These are phyloP conservation scores for Leptonema lineaticorne DNA, from an alignment of 1,140 invertebrate species.

Conservation along the genomic window DNA sequence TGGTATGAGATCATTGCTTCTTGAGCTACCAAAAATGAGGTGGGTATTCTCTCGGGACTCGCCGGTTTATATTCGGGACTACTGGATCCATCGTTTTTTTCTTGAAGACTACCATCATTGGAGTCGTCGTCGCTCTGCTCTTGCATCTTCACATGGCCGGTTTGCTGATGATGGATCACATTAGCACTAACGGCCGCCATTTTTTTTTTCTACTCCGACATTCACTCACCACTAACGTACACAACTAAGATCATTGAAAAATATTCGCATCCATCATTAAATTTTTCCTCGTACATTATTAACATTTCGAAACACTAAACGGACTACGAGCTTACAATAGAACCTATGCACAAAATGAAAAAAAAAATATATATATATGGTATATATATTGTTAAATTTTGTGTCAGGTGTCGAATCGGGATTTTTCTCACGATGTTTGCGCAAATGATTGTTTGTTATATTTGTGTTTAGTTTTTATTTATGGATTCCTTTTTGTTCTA, in stretches of 20 bases:
- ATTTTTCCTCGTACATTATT: background rate
- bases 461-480: background rate
- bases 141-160: conserved; percentile 27
- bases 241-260: background rate
- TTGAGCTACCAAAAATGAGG: background rate
- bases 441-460: background rate
- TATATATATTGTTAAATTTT: too few relatives aligned
- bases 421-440: background rate
- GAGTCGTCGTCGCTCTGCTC: conserved; percentile 40
- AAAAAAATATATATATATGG: too few relatives aligned
- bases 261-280: background rate
- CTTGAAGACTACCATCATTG: conserved; percentile 37
- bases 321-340: background rate
- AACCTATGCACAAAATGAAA: background rate
- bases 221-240: conserved; percentile 8
- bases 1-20: too few relatives aligned
- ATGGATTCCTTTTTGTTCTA: background rate
- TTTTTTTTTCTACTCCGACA: background rate
- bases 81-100: conserved; percentile 26
- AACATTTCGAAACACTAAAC: background rate
- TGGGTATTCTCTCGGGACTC: conserved; percentile 29
- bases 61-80: conserved; percentile 36
- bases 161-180: conserved; percentile 36
- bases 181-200: conserved; percentile 41
- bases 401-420: too few relatives aligned